Evolutionary conservation across 2,888 invertebrate genomes (phyloP).

Genomic region (Platycheirus albimanus): DNA sequence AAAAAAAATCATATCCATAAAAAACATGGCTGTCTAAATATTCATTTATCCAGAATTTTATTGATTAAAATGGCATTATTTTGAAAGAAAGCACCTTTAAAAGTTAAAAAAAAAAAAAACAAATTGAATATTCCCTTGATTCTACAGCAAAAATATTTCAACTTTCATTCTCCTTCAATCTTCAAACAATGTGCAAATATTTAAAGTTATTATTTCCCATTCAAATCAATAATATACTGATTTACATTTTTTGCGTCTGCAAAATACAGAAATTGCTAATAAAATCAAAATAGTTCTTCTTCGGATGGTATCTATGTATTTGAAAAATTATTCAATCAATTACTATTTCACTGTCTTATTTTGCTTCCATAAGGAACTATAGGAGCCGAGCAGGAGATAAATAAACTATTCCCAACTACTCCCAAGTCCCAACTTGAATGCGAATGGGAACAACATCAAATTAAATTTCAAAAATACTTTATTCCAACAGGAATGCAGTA

Average conservation of each 20-base stretch:
- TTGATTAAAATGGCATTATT: no score
- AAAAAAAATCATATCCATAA: no score
- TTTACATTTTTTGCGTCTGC: not conserved
- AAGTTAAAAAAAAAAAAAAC: no score
- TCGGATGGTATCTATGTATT: not conserved
- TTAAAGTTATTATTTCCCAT: not conserved
- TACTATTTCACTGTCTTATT: not conserved
- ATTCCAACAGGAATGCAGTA: not conserved
- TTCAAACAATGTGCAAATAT: not conserved
- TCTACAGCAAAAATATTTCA: no score
- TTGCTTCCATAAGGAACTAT: not conserved
- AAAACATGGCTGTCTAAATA: no score
- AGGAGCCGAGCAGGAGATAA: not conserved
- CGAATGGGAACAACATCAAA: conserved; percentile 6
- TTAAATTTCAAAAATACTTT: not conserved
- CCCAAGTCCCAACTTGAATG: conserved; percentile 8
- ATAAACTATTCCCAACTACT: no score
- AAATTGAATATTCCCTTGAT: no score
- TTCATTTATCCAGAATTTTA: no score
- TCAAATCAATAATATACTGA: not conserved
- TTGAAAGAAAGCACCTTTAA: no score
- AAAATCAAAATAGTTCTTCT: conserved; percentile 16
- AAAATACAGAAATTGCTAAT: not conserved
- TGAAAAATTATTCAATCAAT: conserved; percentile 32
- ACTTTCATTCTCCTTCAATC: no score